These are phyloP conservation scores for Egretta garzetta DNA, from an alignment of 2,113 vertebrate genomes.

Conservation along the genomic window DNA sequence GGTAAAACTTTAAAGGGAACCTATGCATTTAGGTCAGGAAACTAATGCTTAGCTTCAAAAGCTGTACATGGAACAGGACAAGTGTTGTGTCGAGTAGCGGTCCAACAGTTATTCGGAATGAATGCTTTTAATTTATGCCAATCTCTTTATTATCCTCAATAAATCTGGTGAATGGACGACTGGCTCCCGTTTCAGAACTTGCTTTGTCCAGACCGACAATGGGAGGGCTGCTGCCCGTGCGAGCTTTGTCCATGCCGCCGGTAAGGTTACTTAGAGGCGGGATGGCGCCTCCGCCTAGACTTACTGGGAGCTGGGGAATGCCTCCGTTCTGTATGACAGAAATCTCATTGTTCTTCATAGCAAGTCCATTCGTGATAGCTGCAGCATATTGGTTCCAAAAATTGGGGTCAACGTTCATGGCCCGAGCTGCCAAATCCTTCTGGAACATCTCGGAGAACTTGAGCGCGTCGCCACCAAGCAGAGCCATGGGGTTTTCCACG, in stretches of 20 bases:
- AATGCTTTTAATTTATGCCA: conserved; percentile 89
- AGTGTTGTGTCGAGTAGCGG: conserved; percentile 71
- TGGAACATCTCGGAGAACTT: conserved; percentile 99
- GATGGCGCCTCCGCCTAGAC: conserved; percentile 89
- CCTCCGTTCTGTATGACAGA: conserved; percentile 99
- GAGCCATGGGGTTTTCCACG: conserved; percentile 97
- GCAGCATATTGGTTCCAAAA: conserved; percentile 99
- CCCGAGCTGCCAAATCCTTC: conserved; percentile 94
- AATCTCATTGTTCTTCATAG: conserved; percentile 99
- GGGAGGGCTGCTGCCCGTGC: conserved; percentile 86
- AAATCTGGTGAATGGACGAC: conserved; percentile 93
- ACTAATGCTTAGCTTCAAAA: conserved; percentile 61
- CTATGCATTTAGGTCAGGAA: conserved; percentile 65
- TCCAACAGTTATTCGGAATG: conserved; percentile 76
- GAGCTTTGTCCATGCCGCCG: conserved; percentile 89
- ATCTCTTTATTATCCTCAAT: conserved; percentile 99
- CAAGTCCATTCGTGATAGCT: conserved; percentile 95
- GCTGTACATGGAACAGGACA: conserved; percentile 83
- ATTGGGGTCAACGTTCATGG: conserved; percentile 95
- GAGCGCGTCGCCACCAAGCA: conserved; percentile 92
- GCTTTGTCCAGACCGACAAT: conserved; percentile 89
- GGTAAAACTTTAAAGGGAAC: conserved; percentile 73
- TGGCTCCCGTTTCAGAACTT: conserved; percentile 82
- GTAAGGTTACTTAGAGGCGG: conserved; percentile 86
- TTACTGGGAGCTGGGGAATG: conserved; percentile 92